phyloP scores from a whole-genome alignment of 2,797 vertebrate species.

The Mormyrops attenuatus region DNA sequence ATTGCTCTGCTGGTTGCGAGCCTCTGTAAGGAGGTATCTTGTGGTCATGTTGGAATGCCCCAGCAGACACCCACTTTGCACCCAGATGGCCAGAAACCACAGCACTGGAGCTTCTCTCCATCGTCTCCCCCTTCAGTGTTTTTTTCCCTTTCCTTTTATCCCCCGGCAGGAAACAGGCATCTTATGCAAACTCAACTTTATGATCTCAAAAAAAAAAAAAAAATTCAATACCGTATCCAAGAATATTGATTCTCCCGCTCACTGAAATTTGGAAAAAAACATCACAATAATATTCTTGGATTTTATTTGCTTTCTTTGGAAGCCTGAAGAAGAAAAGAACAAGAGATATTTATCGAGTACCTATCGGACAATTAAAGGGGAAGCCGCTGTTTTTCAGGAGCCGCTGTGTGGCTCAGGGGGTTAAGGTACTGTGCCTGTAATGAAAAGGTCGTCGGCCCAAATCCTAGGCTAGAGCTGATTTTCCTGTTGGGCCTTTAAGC shows the following conservation, averaged over 20 bases:
- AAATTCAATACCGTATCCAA: background rate
- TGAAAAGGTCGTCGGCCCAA: background rate
- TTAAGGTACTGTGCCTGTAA: background rate
- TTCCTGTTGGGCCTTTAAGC: background rate
- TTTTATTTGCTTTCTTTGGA: background rate
- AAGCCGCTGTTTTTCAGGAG: background rate
- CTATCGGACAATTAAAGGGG: background rate
- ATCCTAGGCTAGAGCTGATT: background rate
- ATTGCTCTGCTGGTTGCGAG: background rate
- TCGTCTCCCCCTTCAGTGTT: background rate
- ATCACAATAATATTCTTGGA: background rate
- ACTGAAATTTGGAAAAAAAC: background rate
- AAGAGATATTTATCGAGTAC: background rate
- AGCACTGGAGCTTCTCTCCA: background rate
- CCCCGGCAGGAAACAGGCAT: background rate
- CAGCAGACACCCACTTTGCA: background rate
- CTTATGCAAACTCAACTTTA: conserved; percentile 1
- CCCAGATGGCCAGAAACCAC: background rate
- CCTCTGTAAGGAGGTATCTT: background rate
- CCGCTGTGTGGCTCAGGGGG: background rate
- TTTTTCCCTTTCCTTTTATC: background rate
- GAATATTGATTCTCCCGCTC: background rate
- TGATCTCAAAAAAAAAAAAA: background rate
- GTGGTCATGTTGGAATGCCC: background rate
- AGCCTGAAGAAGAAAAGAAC: background rate